Evolutionary conservation across 2,797 vertebrate genomes (phyloP).

Genomic region (Cyprinodon diabolis): DNA sequence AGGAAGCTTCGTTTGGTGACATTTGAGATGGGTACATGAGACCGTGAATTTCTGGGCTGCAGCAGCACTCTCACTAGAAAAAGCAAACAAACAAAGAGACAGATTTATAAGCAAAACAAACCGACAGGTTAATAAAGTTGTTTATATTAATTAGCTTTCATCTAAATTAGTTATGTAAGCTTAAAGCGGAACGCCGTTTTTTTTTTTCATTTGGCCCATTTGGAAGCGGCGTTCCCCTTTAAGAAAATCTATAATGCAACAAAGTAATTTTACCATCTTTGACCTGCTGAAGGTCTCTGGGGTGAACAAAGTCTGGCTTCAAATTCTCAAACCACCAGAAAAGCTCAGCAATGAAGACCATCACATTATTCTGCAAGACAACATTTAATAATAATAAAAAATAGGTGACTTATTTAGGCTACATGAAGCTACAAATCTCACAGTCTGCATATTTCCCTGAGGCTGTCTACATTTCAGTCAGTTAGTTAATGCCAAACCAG

Average conservation of each 20-base stretch:
- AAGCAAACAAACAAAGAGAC: not conserved
- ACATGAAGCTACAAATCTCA: no score
- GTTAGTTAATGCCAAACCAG: no score
- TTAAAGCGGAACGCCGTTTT: no score
- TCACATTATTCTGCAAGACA: slow-evolving; percentile 86
- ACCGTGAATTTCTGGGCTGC: slow-evolving; percentile 85
- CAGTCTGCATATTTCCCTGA: not conserved
- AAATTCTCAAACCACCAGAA: slow-evolving; percentile 98
- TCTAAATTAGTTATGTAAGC: not conserved
- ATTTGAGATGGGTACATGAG: slow-evolving; percentile 86
- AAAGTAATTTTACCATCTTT: slow-evolving; percentile 85
- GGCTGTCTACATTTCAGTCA: not conserved
- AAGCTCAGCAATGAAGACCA: slow-evolving; percentile 95
- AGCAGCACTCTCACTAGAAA: slow-evolving; percentile 84
- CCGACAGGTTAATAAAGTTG: not conserved
- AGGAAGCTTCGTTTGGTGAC: slow-evolving; percentile 89
- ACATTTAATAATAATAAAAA: not conserved
- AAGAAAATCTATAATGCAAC: not conserved
- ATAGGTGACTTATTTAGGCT: not conserved
- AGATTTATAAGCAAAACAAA: not conserved
- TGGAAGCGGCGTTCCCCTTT: no score
- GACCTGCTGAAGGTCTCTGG: slow-evolving; percentile 88
- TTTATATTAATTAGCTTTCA: not conserved
- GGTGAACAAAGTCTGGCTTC: slow-evolving; percentile 94
- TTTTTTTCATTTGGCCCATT: no score